Percentiles rank a stretch among this genome's conserved stretches.
Evolutionary conservation across 2,113 vertebrate genomes (phyloP).

Genomic region (Limanda limanda): DNA sequence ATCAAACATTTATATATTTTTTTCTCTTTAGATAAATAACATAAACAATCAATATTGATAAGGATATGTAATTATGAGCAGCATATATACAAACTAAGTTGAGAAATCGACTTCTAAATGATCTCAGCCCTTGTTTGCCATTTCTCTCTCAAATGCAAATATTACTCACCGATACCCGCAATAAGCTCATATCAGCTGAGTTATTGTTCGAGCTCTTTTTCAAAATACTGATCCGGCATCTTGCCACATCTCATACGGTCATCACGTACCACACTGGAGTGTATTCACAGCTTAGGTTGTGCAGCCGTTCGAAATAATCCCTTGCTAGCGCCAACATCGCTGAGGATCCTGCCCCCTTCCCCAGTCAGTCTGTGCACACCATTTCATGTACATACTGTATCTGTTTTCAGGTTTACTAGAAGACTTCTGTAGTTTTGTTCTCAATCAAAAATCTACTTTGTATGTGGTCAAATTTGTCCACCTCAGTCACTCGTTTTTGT

Average conservation of each 20-base stretch:
- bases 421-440: conserved; percentile 76
- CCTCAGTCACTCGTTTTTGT: conserved; percentile 59
- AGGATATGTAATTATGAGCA: no score
- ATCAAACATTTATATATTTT: no score
- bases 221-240: no score
- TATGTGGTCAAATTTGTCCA: conserved; percentile 66
- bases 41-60: no score
- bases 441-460: conserved; percentile 73
- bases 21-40: no score
- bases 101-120: no score
- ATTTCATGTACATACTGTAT: conserved; percentile 76
- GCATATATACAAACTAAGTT: no score
- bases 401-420: conserved; percentile 75
- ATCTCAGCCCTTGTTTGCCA: no score
- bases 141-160: not conserved
- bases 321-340: not conserved
- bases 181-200: not conserved
- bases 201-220: not conserved
- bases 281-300: not conserved
- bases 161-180: not conserved
- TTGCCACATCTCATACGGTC: not conserved
- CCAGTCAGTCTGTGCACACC: conserved; percentile 69
- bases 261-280: not conserved
- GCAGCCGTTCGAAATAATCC: conserved; percentile 1
- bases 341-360: conserved; percentile 25